Base-by-base conservation (phyloP, 1,140 invertebrate species). In the Zaprionus lachaisei region DNA sequence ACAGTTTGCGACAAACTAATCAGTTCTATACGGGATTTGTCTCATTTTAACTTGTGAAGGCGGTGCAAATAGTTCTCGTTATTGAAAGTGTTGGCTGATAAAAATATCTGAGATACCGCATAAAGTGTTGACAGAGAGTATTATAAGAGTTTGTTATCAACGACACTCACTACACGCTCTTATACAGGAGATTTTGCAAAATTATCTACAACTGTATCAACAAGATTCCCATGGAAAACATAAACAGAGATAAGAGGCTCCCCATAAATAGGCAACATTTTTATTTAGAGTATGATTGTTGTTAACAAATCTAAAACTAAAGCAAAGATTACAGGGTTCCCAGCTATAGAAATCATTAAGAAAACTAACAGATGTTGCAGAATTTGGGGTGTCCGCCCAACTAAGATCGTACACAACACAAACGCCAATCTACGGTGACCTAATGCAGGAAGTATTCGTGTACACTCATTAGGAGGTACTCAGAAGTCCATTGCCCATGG, bases 191-290 rank as follows among this genome's bases (percentile, higher is more conserved):
- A 24, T 14, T 51, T 22, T 6, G 47, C 20, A 24, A 2, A 17
- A 47, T 47, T 17, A 47, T 47, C 41, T 47, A 47, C n/a, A 47
- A 20, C 0, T 47, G 6, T 47, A 47, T 47, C 47, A 51, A 51
- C 20, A 51, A 51, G 24, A 14, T 51, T 20, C 47, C 12, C 47
- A 24, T 20, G 20, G 47, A 51, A 22, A 51, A 51, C 47, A 24
- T 51, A 51, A 51, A 51, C 47, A 51, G 5, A 51, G 47, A 22
- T 51, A 51, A 2, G 4, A 12, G 11, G 11, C 20, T 12, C 20
- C 47, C 47, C 47, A 51, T 51, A 51, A 24, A 24, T 51, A 51
- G 47, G 20, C 47, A 51, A 51, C 47, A 51, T 1, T 51, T 51
- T 51, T 24, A 24, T 11, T 22, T 51, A 5, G 2, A 2, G 2